Evolutionary conservation across 1,140 invertebrate genomes (phyloP).

Genomic region (Trichonephila clavata): DNA sequence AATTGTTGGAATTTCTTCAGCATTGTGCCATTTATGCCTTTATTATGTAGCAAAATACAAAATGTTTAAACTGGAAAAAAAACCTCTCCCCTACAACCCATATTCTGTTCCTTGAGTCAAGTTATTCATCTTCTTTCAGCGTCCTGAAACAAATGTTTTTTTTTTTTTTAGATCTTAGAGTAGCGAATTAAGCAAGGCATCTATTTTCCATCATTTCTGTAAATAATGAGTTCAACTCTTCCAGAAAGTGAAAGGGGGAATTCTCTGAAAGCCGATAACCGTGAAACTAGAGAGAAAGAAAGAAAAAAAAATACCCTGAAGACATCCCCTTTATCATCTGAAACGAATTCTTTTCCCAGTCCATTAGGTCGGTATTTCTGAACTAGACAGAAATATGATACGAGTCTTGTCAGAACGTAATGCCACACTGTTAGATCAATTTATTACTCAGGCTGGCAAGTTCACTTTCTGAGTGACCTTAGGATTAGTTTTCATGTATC

Average conservation of each 20-base stretch:
- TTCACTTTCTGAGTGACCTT: neutral
- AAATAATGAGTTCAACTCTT: neutral
- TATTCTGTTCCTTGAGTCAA: too few species aligned
- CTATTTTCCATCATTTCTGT: neutral
- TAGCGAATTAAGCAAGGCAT: neutral
- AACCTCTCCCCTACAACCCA: too few species aligned
- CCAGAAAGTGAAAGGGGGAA: too few species aligned
- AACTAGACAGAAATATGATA: neutral
- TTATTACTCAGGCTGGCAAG: neutral
- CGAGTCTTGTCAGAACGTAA: neutral
- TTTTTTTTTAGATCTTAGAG: too few species aligned
- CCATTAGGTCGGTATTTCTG: neutral
- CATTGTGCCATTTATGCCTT: too few species aligned
- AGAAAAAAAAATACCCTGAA: neutral
- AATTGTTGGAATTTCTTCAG: too few species aligned
- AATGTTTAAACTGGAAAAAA: too few species aligned
- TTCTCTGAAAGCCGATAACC: slow-evolving; percentile 1
- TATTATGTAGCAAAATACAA: too few species aligned
- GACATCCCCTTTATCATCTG: neutral
- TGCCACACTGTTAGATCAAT: neutral
- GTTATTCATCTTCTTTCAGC: too few species aligned
- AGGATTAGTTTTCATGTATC: too few species aligned
- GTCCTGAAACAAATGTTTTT: too few species aligned
- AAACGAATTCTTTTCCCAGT: neutral
- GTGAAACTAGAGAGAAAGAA: neutral